Percentiles rank a stretch among this genome's conserved stretches.
Evolutionary conservation across 2,797 vertebrate species (phyloP).

Genomic region (Sandelia bainsii): DNA sequence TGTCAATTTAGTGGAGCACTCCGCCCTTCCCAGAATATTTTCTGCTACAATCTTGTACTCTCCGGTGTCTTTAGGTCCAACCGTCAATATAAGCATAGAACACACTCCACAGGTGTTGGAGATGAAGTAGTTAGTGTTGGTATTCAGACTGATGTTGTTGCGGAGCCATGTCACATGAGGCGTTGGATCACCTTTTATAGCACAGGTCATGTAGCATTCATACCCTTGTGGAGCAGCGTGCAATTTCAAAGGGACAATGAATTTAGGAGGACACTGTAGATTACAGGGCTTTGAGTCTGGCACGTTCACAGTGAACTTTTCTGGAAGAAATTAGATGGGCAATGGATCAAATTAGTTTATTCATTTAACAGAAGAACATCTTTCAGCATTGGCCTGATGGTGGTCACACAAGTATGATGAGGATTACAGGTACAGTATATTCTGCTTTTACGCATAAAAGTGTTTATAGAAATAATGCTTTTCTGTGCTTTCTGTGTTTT

Average conservation of each 20-base stretch:
- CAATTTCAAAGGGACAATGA: constrained; percentile 88
- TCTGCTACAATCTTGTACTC: constrained; percentile 89
- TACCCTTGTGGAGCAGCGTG: constrained; percentile 90
- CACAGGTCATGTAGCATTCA: constrained; percentile 94
- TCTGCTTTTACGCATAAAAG: neutral
- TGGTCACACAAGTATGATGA: neutral
- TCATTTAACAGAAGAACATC: neutral
- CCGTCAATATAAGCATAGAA: constrained; percentile 88
- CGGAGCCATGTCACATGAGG: constrained; percentile 93
- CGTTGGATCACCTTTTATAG: constrained; percentile 86
- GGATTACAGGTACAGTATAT: neutral
- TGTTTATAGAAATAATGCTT: neutral
- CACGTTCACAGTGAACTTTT: constrained; percentile 78
- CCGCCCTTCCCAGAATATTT: constrained; percentile 84
- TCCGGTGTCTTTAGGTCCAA: constrained; percentile 86
- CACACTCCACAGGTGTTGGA: constrained; percentile 93
- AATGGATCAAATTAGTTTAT: neutral
- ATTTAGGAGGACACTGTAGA: constrained; percentile 85
- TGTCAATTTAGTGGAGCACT: constrained; percentile 86
- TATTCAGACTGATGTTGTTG: constrained; percentile 87
- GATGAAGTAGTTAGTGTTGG: constrained; percentile 86
- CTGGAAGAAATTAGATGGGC: constrained; percentile 73
- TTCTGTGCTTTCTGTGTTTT: neutral
- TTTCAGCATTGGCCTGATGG: neutral
- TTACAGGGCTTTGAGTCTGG: constrained; percentile 80